These are phyloP conservation scores for Antidorcas marsupialis DNA, from an alignment of 2,113 vertebrate genomes.

Conservation along the genomic window DNA sequence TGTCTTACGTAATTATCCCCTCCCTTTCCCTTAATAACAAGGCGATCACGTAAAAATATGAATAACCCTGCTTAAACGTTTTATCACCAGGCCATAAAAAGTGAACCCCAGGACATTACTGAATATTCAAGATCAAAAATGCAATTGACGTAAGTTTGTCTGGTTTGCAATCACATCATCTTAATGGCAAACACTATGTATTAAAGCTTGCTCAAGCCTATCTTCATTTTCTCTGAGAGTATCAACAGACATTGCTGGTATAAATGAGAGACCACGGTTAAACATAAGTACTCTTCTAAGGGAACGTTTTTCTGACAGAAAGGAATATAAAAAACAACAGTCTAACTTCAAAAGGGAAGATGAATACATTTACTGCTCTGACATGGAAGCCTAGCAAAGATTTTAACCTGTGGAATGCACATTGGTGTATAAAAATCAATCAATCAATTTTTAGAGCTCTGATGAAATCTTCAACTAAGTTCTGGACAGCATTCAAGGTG, in stretches of 20 bases:
- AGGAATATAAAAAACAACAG: not conserved
- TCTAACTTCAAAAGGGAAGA: not conserved
- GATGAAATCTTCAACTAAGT: not conserved
- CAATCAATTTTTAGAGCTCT: not conserved
- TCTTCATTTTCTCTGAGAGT: not conserved
- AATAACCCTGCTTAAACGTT: not conserved
- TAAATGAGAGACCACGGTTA: not conserved
- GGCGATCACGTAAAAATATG: not conserved
- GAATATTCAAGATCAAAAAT: not conserved
- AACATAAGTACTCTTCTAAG: not conserved
- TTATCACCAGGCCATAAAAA: not conserved
- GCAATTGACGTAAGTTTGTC: not conserved
- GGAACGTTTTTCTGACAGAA: not conserved
- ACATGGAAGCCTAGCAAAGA: not conserved
- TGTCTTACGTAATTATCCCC: not conserved
- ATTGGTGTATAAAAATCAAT: not conserved
- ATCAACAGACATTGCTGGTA: not conserved
- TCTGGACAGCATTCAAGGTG: not conserved
- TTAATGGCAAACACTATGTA: not conserved
- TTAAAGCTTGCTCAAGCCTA: not conserved
- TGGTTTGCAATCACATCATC: not conserved
- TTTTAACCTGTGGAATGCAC: constrained; percentile 31
- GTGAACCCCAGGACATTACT: not conserved
- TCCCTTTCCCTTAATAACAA: constrained; percentile 1
- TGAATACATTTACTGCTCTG: not conserved